Conservation (phyloP, 2,113 vertebrate genomes). For the Vireo altiloquus region DNA sequence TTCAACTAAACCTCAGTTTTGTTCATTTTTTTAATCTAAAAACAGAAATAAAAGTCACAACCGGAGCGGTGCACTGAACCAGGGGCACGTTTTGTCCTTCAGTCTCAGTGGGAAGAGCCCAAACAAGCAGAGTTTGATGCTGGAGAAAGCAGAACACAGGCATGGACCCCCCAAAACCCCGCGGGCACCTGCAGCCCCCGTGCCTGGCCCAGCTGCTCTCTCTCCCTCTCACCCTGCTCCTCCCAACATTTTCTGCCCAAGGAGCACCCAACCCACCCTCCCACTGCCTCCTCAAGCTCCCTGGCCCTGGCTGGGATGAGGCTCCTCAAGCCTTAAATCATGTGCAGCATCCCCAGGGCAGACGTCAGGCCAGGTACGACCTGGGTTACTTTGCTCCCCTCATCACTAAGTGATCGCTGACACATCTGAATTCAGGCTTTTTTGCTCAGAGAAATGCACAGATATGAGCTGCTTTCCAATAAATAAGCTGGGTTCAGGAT, state of each 20-base stretch:
- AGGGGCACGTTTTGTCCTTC: background rate
- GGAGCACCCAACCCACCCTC: background rate
- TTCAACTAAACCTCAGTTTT: constrained; percentile 21
- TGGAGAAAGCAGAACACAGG: background rate
- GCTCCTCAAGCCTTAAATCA: background rate
- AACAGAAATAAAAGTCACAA: constrained; percentile 22
- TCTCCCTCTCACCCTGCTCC: background rate
- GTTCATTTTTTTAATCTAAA: background rate
- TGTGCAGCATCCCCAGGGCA: background rate
- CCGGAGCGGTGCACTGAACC: background rate
- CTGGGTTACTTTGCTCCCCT: fast-evolving
- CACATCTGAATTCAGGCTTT: fast-evolving
- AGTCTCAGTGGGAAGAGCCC: background rate
- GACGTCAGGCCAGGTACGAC: fast-evolving
- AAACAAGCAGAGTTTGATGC: background rate
- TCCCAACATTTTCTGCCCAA: fast-evolving
- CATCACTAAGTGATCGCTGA: fast-evolving
- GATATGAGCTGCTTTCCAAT: background rate
- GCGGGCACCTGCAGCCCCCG: fast-evolving
- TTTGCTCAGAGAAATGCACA: background rate
- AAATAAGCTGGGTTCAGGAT: background rate
- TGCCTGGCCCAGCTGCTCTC: background rate
- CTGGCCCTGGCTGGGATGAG: fast-evolving
- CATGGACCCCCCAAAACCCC: background rate
- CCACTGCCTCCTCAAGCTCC: background rate